Evolutionary conservation across 2,888 invertebrate genomes (phyloP).

Genomic region (Melieria crassipennis): DNA sequence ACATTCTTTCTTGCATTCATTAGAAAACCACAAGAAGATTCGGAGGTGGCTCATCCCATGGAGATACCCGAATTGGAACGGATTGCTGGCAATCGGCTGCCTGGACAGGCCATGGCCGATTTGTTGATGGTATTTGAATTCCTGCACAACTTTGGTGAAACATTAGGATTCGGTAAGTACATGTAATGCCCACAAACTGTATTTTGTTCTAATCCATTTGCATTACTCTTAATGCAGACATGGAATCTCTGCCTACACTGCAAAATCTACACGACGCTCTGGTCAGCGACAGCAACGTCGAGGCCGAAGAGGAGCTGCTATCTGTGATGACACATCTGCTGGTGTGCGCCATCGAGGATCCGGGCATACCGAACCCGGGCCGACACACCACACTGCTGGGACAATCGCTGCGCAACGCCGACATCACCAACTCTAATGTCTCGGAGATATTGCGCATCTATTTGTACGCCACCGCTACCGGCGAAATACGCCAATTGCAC

Average conservation of each 20-base stretch:
- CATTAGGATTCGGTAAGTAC: slow-evolving; percentile 87
- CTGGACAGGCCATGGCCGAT: slow-evolving; percentile 91
- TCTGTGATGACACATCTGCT: slow-evolving; percentile 90
- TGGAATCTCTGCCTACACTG: slow-evolving; percentile 86
- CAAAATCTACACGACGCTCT: slow-evolving; percentile 88
- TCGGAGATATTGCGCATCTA: slow-evolving; percentile 93
- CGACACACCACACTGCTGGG: slow-evolving; percentile 90
- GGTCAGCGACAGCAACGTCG: slow-evolving; percentile 77
- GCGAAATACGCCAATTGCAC: slow-evolving; percentile 82
- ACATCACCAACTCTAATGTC: slow-evolving; percentile 89
- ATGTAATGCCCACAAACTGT: neutral
- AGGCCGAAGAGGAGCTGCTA: slow-evolving; percentile 85
- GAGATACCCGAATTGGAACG: slow-evolving; percentile 78
- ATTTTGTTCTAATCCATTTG: neutral
- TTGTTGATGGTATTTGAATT: slow-evolving; percentile 96
- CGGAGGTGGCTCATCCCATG: slow-evolving; percentile 81
- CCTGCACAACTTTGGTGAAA: slow-evolving; percentile 94
- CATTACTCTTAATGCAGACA: slow-evolving; percentile 68
- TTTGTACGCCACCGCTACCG: slow-evolving; percentile 88
- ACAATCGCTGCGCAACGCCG: slow-evolving; percentile 88
- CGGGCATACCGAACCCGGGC: slow-evolving; percentile 88
- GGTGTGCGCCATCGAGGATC: slow-evolving; percentile 93
- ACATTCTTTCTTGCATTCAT: too few species aligned
- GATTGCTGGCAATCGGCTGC: slow-evolving; percentile 81
- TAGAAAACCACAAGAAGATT: slow-evolving; percentile 91